These are phyloP conservation scores for Coreius guichenoti DNA, from an alignment of 2,797 vertebrate species.

Conservation along the genomic window DNA sequence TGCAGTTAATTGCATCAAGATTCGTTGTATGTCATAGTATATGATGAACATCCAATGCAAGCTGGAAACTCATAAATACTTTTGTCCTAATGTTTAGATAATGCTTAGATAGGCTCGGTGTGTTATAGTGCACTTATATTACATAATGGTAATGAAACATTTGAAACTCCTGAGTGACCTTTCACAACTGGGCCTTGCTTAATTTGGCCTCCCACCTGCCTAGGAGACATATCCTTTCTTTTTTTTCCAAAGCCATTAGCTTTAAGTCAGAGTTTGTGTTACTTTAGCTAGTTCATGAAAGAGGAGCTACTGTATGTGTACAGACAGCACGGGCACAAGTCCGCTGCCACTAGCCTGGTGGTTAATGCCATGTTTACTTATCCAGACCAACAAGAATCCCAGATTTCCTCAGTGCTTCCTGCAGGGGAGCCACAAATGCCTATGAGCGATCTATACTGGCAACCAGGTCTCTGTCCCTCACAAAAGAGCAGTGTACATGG, in stretches of 20 bases:
- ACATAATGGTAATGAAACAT: neutral
- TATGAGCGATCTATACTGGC: conserved; percentile 12
- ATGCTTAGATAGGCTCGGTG: neutral
- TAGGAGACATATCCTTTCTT: neutral
- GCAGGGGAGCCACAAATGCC: conserved; percentile 45
- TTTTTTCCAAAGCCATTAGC: neutral
- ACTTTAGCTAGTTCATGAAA: conserved; percentile 43
- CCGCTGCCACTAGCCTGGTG: conserved; percentile 44
- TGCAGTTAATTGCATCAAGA: conserved; percentile 36
- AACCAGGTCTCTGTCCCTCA: conserved; percentile 33
- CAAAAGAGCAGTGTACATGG: conserved; percentile 45
- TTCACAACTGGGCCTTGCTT: neutral
- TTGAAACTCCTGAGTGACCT: neutral
- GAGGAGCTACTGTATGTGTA: conserved; percentile 52
- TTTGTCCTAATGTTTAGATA: neutral
- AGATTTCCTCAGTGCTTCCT: conserved; percentile 56
- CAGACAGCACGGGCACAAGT: conserved; percentile 36
- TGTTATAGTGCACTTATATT: neutral
- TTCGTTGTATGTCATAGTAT: neutral
- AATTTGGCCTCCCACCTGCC: neutral
- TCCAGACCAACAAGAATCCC: conserved; percentile 57
- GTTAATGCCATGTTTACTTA: conserved; percentile 54
- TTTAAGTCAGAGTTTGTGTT: conserved; percentile 17
- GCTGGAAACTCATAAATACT: neutral
- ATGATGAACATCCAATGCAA: neutral